These are phyloP conservation scores for Heliornis fulica DNA, from an alignment of 2,113 vertebrate species.

Conservation along the genomic window DNA sequence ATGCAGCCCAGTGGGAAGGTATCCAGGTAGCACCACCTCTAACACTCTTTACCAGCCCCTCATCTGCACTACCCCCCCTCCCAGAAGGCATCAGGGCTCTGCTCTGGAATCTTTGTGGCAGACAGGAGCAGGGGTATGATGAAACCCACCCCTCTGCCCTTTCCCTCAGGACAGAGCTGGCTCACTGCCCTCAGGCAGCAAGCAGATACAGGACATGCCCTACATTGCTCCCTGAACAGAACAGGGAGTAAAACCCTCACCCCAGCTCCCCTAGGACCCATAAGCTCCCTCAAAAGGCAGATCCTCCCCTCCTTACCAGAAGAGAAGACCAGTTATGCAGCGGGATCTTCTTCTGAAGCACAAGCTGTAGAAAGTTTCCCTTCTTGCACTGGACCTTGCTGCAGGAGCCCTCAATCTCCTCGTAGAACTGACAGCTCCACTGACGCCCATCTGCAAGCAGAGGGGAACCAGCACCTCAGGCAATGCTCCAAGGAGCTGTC, in stretches of 20 bases:
- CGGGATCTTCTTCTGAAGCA: slow-evolving; percentile 95
- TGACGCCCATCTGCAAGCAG: slow-evolving; percentile 84
- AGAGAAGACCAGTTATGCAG: slow-evolving; percentile 90
- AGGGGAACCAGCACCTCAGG: background rate
- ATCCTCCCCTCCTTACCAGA: slow-evolving; percentile 73
- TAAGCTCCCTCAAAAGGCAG: background rate
- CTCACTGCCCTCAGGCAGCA: background rate
- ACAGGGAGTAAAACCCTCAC: background rate
- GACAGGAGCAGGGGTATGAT: background rate
- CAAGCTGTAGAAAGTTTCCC: slow-evolving; percentile 85
- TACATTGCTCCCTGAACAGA: background rate
- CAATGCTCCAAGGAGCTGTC: background rate
- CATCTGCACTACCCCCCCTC: background rate
- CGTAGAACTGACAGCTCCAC: slow-evolving; percentile 90
- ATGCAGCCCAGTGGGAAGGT: background rate
- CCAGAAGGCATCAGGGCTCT: background rate
- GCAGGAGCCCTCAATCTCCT: slow-evolving; percentile 93
- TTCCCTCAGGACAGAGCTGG: background rate
- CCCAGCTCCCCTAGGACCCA: background rate
- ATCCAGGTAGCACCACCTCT: background rate
- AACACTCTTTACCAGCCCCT: background rate
- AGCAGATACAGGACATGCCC: background rate
- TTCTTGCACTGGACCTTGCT: slow-evolving; percentile 89
- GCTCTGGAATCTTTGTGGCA: background rate
- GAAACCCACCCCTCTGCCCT: no score